Evolutionary conservation across 2,113 vertebrate species (phyloP), one percentile per base, ranked within the genome.

Genomic region (Reinhardtius hippoglossoides): DNA sequence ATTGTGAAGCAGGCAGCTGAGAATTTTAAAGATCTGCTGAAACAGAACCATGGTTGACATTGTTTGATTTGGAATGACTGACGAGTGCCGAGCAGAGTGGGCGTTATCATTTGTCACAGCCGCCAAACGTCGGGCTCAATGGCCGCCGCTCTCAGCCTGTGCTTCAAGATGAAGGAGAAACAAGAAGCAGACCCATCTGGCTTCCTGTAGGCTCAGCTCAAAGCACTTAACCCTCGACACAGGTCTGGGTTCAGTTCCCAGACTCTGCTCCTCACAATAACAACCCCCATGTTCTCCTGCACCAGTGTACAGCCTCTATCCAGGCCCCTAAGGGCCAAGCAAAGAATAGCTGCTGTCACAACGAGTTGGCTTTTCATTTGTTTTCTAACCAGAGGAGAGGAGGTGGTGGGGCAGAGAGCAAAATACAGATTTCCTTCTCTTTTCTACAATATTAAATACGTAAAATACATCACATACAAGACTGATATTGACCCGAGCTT

Each of bases 291-390:
- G 20, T 69, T 60, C n/a, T 54, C 52, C 37, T 37, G 8, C 55
- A 54, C 35, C 50, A 26, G n/a, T 27, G 9, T 7, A 3, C 9
- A 62, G 40, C 67, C 48, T 42, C 46, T 37, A 2, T 61, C 74
- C 61, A 21, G 67, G 48, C 55, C 76, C 68, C 27, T 0, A 0
- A 74, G 78, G 67, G n/a, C 71, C 27, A 73, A 57, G 70, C 62
- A 37, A 71, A 72, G 69, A 71, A 89, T 64, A 67, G 64, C 31
- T 64, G 48, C 82, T 86, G 87, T 90, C 83, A 80, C 65, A 55
- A 80, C 1, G 23, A 84, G 70, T 84, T 80, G 69, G 40, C 60
- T 80, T 83, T 85, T 84, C 76, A 82, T 89, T 83, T 86, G 76
- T 86, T 88, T 83, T 54, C 69, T 35, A 70, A 80, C 54, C 42